Conservation (phyloP, 1,140 invertebrate genomes). For the Zaprionus capensis region DNA sequence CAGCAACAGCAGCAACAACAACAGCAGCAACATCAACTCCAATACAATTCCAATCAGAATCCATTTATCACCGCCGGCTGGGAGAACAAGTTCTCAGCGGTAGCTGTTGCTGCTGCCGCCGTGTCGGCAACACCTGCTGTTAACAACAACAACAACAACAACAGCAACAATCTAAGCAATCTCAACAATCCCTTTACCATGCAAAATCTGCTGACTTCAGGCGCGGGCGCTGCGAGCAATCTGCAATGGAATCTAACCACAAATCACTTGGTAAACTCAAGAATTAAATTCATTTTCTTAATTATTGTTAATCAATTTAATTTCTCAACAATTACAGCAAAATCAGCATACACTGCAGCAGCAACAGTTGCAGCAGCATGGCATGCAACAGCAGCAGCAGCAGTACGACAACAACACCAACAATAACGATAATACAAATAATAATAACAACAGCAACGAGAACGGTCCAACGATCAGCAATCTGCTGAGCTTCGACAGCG, state of each 20-base stretch:
- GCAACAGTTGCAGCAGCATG: conserved; percentile 64
- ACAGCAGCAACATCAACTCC: conserved; percentile 64
- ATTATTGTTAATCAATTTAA: neutral
- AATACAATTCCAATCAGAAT: conserved; percentile 57
- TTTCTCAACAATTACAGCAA: conserved; percentile 35
- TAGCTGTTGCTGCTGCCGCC: conserved; percentile 54
- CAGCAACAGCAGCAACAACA: conserved; percentile 59
- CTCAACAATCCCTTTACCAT: conserved; percentile 81
- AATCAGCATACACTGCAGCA: conserved; percentile 58
- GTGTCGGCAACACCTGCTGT: conserved; percentile 34
- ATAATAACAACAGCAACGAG: conserved; percentile 48
- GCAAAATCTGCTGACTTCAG: conserved; percentile 72
- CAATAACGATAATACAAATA: conserved; percentile 38
- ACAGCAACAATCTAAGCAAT: conserved; percentile 74
- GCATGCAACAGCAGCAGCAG: conserved; percentile 51
- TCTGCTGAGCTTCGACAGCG: conserved; percentile 85
- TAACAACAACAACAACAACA: conserved; percentile 55
- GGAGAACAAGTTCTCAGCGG: conserved; percentile 71
- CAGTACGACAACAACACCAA: conserved; percentile 56
- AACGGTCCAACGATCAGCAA: conserved; percentile 81
- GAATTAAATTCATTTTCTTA: neutral
- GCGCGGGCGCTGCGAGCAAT: conserved; percentile 55
- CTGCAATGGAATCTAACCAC: conserved; percentile 75
- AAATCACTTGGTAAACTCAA: conserved; percentile 65
- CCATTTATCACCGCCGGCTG: conserved; percentile 64